Conservation (phyloP, 1,140 invertebrate species). For the Drosophila funebris region DNA sequence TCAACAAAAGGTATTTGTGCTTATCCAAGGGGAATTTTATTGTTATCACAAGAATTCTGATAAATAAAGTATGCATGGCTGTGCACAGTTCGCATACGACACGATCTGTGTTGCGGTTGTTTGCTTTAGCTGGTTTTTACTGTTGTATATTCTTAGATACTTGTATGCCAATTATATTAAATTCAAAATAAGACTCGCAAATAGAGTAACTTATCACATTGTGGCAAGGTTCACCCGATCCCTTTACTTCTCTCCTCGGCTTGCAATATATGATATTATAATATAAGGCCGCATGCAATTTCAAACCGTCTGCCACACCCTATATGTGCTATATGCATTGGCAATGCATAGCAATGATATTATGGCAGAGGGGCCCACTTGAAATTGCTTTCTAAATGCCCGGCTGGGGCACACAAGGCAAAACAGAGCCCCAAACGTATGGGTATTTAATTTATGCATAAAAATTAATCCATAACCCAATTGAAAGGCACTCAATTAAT, state of each 20-base stretch:
- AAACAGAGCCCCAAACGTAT: constrained; percentile 48
- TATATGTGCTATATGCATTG: constrained; percentile 30
- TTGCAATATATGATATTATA: background rate
- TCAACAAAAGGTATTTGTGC: background rate
- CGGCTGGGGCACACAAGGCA: constrained; percentile 30
- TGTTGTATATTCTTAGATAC: background rate
- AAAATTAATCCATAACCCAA: constrained; percentile 82
- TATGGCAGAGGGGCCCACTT: constrained; percentile 47
- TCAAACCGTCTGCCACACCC: constrained; percentile 37
- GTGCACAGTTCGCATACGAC: background rate
- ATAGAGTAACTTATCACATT: background rate
- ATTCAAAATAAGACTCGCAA: background rate
- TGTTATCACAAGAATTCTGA: background rate
- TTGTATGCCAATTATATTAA: background rate
- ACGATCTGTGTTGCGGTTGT: background rate
- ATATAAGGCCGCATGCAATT: constrained; percentile 27
- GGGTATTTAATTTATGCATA: constrained; percentile 81
- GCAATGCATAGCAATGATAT: too few relatives aligned
- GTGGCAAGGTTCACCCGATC: constrained; percentile 16
- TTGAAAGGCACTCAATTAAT: constrained; percentile 81
- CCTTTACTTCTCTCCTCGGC: background rate
- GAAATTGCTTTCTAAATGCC: constrained; percentile 78
- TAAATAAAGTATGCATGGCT: background rate
- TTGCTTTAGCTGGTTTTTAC: background rate
- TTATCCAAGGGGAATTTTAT: background rate